Evolutionary conservation across 2,113 vertebrate species (phyloP), one percentile per base, ranked within the genome.

Genomic region (Nestor notabilis): DNA sequence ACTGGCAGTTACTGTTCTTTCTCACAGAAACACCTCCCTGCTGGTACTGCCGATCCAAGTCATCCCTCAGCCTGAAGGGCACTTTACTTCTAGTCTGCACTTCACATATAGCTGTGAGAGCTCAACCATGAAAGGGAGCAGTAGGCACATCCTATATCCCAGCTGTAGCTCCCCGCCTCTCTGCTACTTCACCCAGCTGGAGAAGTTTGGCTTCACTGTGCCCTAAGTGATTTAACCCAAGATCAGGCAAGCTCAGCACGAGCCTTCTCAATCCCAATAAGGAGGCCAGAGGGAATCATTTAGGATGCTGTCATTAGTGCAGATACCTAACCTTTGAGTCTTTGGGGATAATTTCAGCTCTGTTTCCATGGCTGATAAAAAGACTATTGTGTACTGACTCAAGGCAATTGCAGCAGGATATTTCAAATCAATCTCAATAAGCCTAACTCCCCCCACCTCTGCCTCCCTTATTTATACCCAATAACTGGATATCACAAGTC

Each of bases 51-150:
- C 0, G 10, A 71, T 78, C 72, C 35, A 5, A 94, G 83, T 43
- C 83, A 94, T 68, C 64, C 75, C 63, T 92, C 72, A 27, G 39
- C 89, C 82, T 20, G n/a, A 90, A 93, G 83, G 88, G 66, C 80
- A 75, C 69, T 95, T 87, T 29, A 21, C 63, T 93, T 90, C 55
- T 33, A 82, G 56, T 72, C 80, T 69, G 83, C 29, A 74, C 80
- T 82, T 94, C 89, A 84, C 47, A 65, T 25, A 10, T 1, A 44
- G 76, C 83, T 72, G 28, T 33, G 5, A 89, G 83, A 92, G 83
- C 83, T 95, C 77, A 94, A 33, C 74, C 92, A 95, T 89, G 72
- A 94, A 93, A 95, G 69, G 83, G 61, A 87, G 86, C 83, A 89
- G 69, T 87, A 33, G 77, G 72, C 83, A 83, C 75, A 58, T 81